Base-by-base conservation (phyloP, 2,113 vertebrate species). In the Poeciliopsis retropinna region DNA sequence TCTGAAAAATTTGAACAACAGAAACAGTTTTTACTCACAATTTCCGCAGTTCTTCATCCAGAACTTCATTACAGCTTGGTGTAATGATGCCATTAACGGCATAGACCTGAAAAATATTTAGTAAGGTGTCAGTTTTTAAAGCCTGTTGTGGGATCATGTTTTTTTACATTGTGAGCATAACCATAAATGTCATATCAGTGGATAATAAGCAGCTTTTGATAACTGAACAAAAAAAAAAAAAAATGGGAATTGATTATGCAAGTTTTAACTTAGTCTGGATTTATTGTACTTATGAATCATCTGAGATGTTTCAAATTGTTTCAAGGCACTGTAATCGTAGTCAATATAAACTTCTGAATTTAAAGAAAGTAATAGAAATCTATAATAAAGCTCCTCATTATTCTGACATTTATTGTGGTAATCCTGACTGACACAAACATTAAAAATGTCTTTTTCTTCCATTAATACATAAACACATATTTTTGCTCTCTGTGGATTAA, bases 31-130 rank as follows among this genome's bases (percentile, higher is more conserved):
- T 3, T 3, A 70, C 91, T 85, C 76, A 94, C 93, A 79, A 79
- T 72, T 92, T 82, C 22, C 80, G 83, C 44, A 95, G 75, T 32
- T 86, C 90, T 68, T 72, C 77, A 70, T 95, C 92, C 47, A 95
- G 85, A 3, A 88, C n/a, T 81, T 94, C 85, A 8, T 95, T 94
- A 81, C 88, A 89, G 3, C 75, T 84, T 15, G 94, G 93, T 31
- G 87, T 80, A 41, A 95, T 94, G 63, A 85, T 94, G n/a, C 94
- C 93, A 73, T 94, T 94, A 39, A 94, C 87, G 0, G 94, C 94
- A 60, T 91, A 95, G 9, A 86, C 85, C 94, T 95, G 64, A 32
- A 73, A 86, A 29, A 68, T 14, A 30, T 77, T n/a, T 4, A 39
- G 41, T 66, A 54, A 41, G 4, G 7, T 72, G 17, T 76, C 12